phyloP scores from a whole-genome alignment of 2,797 vertebrate species.

The Sebastes kiyomatsui region DNA sequence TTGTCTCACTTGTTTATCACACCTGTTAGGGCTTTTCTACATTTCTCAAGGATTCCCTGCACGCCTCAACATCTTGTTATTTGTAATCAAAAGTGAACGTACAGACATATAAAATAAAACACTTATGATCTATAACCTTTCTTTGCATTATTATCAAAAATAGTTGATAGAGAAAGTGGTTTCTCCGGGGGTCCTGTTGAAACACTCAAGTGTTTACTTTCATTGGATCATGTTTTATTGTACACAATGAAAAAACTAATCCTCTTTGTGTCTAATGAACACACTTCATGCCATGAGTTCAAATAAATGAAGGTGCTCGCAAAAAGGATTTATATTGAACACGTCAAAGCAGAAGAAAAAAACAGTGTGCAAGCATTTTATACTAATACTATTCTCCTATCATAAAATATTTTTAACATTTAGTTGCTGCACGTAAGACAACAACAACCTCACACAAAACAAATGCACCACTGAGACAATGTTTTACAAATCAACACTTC shows the following conservation, averaged over 20 bases:
- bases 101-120: not conserved
- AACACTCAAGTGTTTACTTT: not conserved
- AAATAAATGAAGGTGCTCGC: slow-evolving; percentile 2
- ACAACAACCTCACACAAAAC: not conserved
- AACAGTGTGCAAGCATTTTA: not conserved
- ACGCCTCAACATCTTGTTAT: not conserved
- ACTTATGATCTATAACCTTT: not conserved
- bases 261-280: slow-evolving; percentile 4
- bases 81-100: not conserved
- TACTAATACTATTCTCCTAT: not conserved
- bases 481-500: not conserved
- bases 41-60: not conserved
- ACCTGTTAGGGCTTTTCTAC: not conserved
- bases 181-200: not conserved
- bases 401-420: not conserved
- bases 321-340: not conserved
- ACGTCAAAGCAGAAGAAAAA: not conserved
- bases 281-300: not conserved
- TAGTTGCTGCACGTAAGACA: not conserved
- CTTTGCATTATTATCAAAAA: not conserved
- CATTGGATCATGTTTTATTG: not conserved
- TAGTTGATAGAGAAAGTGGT: not conserved
- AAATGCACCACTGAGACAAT: not conserved
- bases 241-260: slow-evolving; percentile 10
- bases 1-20: not conserved